Evolutionary conservation across 2,888 invertebrate species (phyloP).

Genomic region (Celastrina argiolus): DNA sequence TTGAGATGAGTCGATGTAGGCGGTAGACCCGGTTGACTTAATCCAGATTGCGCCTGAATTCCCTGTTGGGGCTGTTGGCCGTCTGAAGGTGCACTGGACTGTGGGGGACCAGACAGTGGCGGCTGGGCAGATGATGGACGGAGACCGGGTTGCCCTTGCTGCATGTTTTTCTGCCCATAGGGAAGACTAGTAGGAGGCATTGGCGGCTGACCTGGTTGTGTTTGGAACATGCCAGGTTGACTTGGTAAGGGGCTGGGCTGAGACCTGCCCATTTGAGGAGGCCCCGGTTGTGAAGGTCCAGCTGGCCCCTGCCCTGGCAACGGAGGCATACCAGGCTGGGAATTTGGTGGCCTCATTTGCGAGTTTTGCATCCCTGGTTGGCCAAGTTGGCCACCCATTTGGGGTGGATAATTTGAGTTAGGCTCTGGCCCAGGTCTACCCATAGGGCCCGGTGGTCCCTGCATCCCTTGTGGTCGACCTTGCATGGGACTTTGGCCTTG

Average conservation of each 20-base stretch:
- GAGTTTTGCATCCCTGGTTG: conserved; percentile 36
- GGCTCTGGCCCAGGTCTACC: conserved; percentile 31
- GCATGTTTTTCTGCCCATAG: conserved; percentile 34
- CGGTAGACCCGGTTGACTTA: conserved; percentile 34
- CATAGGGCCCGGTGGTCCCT: conserved; percentile 38
- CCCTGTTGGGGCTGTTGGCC: conserved; percentile 35
- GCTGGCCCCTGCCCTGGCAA: background rate
- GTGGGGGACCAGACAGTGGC: conserved; percentile 27
- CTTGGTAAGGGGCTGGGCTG: conserved; percentile 23
- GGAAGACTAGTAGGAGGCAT: conserved; percentile 25
- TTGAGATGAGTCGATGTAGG: conserved; percentile 39
- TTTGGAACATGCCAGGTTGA: conserved; percentile 30
- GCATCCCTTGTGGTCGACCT: conserved; percentile 35
- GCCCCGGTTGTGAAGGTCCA: background rate
- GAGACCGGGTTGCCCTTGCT: conserved; percentile 27
- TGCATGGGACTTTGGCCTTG: conserved; percentile 31
- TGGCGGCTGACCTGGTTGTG: conserved; percentile 31
- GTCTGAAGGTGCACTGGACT: conserved; percentile 29
- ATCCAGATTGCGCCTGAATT: conserved; percentile 37
- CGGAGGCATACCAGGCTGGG: conserved; percentile 19
- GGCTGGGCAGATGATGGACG: conserved; percentile 23
- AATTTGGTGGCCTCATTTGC: conserved; percentile 8
- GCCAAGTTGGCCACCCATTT: conserved; percentile 38
- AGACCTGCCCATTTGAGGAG: conserved; percentile 6
- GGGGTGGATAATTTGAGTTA: conserved; percentile 32